phyloP scores from a whole-genome alignment of 1,140 invertebrate species.

The Eurosta solidaginis region DNA sequence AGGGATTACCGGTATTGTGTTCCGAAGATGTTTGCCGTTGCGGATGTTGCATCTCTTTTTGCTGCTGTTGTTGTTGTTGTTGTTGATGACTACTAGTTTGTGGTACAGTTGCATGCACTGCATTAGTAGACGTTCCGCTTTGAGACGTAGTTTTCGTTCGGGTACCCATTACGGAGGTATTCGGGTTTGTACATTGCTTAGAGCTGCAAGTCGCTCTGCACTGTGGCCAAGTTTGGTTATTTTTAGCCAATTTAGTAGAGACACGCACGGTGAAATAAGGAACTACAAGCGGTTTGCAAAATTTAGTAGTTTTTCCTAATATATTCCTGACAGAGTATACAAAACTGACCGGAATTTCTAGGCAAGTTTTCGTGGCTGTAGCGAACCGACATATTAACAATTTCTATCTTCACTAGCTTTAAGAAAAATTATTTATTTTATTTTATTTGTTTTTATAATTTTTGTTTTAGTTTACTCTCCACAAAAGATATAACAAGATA shows the following conservation, averaged over 20 bases:
- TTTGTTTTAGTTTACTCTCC: too few relatives aligned
- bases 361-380: too few relatives aligned
- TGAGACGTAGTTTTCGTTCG: not conserved
- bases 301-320: not conserved
- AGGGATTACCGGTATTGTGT: too few relatives aligned
- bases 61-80: not conserved
- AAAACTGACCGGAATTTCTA: not conserved
- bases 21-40: too few relatives aligned
- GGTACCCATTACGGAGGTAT: not conserved
- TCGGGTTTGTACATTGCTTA: too few relatives aligned
- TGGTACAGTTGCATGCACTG: not conserved
- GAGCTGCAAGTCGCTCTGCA: not conserved
- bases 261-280: too few relatives aligned
- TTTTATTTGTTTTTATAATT: too few relatives aligned
- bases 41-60: not conserved
- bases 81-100: not conserved
- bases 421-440: too few relatives aligned
- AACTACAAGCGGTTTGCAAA: not conserved
- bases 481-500: too few relatives aligned
- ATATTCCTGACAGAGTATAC: not conserved
- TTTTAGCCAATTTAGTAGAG: not conserved
- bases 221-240: not conserved
- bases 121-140: not conserved
- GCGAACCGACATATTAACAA: too few relatives aligned
- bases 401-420: too few relatives aligned